Percentiles rank a stretch among this genome's conserved stretches.
phyloP scores from a whole-genome alignment of 2,113 vertebrate species.

The Hyperoodon ampullatus region DNA sequence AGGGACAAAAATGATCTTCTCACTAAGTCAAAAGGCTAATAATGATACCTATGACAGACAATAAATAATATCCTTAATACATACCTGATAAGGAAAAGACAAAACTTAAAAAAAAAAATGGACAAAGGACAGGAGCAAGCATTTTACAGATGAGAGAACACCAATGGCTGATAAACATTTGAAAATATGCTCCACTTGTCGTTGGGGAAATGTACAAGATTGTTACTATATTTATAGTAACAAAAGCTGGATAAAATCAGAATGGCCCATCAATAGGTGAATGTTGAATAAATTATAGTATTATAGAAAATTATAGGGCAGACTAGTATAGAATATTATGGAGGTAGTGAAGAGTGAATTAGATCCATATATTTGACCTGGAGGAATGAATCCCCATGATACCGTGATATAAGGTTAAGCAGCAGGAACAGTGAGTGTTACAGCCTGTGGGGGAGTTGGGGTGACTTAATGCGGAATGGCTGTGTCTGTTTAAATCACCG shows the following conservation, averaged over 20 bases:
- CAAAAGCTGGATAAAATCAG: background rate
- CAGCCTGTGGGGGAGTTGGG: background rate
- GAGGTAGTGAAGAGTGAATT: background rate
- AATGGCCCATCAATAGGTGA: background rate
- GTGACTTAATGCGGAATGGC: too few species aligned
- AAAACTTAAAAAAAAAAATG: background rate
- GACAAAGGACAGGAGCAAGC: background rate
- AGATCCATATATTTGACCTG: background rate
- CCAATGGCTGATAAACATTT: background rate
- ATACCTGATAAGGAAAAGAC: background rate
- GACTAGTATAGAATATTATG: background rate
- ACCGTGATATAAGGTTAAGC: background rate
- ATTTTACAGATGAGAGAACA: constrained; percentile 35
- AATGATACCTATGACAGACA: background rate
- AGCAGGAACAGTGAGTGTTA: background rate
- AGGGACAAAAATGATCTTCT: background rate
- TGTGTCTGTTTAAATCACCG: background rate
- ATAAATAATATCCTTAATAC: background rate
- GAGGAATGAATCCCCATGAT: background rate
- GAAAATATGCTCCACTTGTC: constrained; percentile 37
- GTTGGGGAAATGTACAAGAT: background rate
- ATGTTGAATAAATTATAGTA: background rate
- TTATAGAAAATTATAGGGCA: background rate
- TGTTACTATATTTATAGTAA: background rate
- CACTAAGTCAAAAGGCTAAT: background rate